A percentile compares a stretch with the other conserved stretches of the same genome.
These are phyloP conservation scores for Hemistola chrysoprasaria DNA, from an alignment of 2,888 invertebrate genomes.

Conservation along the genomic window DNA sequence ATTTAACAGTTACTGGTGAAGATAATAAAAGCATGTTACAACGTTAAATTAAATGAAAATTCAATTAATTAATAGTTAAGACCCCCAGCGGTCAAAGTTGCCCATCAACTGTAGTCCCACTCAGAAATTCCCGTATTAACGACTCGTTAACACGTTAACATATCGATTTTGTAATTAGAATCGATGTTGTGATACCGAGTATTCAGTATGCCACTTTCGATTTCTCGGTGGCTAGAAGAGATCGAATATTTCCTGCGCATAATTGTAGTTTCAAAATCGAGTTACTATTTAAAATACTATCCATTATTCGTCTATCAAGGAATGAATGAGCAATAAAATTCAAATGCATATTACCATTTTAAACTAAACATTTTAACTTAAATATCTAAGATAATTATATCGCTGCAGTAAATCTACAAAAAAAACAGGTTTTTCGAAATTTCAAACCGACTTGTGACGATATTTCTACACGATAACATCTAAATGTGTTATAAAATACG, in stretches of 20 bases:
- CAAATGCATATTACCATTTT: conserved; percentile 38
- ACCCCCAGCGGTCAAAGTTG: too few species aligned
- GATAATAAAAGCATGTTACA: too few species aligned
- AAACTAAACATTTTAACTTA: conserved; percentile 37
- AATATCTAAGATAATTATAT: conserved; percentile 41
- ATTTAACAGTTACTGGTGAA: too few species aligned
- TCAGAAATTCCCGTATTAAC: too few species aligned
- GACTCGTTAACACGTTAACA: too few species aligned
- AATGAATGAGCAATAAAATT: conserved; percentile 10
- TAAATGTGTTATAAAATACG: conserved; percentile 24
- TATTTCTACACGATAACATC: conserved; percentile 19
- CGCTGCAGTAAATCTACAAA: conserved; percentile 34
- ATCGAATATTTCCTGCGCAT: conserved; percentile 12
- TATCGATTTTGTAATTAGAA: conserved; percentile 21
- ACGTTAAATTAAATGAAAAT: too few species aligned
- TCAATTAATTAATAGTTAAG: too few species aligned
- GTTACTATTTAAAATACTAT: conserved; percentile 10
- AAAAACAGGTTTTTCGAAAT: conserved; percentile 23
- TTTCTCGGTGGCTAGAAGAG: conserved; percentile 26
- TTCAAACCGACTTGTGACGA: conserved; percentile 19
- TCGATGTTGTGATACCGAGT: conserved; percentile 13
- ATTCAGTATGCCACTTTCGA: conserved; percentile 26
- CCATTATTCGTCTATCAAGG: conserved; percentile 10
- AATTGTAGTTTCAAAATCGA: too few species aligned
- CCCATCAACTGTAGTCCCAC: too few species aligned